Evolutionary conservation across 2,113 vertebrate genomes (phyloP), one percentile per base, ranked within the genome.

Genomic region (Hyperoodon ampullatus): DNA sequence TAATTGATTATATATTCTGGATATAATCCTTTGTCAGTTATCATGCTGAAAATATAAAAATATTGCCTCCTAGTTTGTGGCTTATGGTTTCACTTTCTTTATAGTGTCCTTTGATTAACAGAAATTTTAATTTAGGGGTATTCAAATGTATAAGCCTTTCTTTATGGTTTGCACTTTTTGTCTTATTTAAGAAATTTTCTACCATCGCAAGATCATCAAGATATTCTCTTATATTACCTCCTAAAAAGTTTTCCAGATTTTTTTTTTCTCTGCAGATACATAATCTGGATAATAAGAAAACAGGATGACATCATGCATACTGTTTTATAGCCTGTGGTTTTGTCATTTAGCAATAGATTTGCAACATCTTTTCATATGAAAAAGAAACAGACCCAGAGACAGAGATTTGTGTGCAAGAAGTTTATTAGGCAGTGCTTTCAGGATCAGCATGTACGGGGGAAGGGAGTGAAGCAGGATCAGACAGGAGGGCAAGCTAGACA

Each of bases 351-450:
- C 92, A 82, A 95, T 96, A 60, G 84, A 84, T 95, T 81, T 90
- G 95, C 85, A 97, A 91, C 95, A 96, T 95, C 82, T 92, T 94
- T 94, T 95, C 75, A 78, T 93, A 75, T 89, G 94, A 95, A 95
- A 92, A 92, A 98, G 97, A 97, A 97, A 96, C 96, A 93, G 94
- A 94, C 82, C 95, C 82, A 58, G 71, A 95, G 72, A 82, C 72
- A 82, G 71, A 97, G 95, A 96, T 96, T 80, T 90, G 87, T 86
- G 70, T 82, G 28, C 89, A 87, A 84, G 78, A 95, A 92, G 90
- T 93, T 90, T 84, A 94, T 90, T 94, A 68, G 7, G 61, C 81
- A 89, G 24, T 44, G 87, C 90, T 94, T 95, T 92, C 72, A 82
- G 88, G 77, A 95, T 91, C 89, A 89, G 71, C 70, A 39, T 28